Evolutionary conservation across 2,797 vertebrate species (phyloP), one percentile per base, ranked within the genome.

Genomic region (Vultur gryphus): DNA sequence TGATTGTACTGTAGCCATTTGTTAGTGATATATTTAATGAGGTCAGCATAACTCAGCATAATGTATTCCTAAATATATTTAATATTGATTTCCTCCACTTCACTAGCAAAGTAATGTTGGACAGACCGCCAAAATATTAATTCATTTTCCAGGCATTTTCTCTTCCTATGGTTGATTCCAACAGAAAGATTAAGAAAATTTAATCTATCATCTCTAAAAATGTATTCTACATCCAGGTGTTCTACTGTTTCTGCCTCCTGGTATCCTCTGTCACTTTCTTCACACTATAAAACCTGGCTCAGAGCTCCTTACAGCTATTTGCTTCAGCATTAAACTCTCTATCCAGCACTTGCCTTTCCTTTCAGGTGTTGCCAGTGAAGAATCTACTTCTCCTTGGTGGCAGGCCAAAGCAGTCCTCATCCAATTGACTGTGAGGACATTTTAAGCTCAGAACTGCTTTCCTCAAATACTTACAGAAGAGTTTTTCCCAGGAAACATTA

Each of bases 401-500:
- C 76, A 93, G 66, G 89, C 95, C 86, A 75, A 85, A 65, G n/a
- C 81, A 37, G 58, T 75, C 73, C 80, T 91, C 54, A 76, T 75
- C 72, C 82, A 78, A 59, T 24, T 76, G 62, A 89, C 80, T 84
- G 62, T 28, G 79, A 91, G 64, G 52, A 93, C 71, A 90, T 84
- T 84, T 70, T 82, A 73, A 89, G 78, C 78, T 88, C 70, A 92
- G 82, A 71, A 64, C 70, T 89, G 72, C 54, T 95, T 95, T 92
- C 54, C 77, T 94, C 80, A 89, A 77, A 87, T 71, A 82, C 51
- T 91, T 84, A 84, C 62, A 89, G 49, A 94, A 94, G 75, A 82
- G 80, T 84, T 94, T 96, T 96, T 90, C 93, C 91, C 95, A 92
- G 90, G 93, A 96, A 97, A 73, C 62, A 69, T 95, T 91, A 89